These are phyloP conservation scores for Camelus bactrianus DNA, from an alignment of 2,113 vertebrate species.

Conservation along the genomic window DNA sequence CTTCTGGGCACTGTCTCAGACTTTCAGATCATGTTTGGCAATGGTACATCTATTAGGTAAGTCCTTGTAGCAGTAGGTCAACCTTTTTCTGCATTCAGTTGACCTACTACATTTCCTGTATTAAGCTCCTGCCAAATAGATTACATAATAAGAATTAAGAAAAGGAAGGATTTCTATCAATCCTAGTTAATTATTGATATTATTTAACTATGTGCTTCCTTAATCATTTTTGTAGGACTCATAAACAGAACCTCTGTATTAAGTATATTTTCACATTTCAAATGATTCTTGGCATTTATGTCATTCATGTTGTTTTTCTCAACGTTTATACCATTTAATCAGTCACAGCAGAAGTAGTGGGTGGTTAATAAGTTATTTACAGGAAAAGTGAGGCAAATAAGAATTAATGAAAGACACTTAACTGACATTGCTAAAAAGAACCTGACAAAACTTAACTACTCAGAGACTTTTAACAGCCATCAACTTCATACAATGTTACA, in stretches of 20 bases:
- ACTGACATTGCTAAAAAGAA: conserved; percentile 67
- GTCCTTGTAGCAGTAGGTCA: background rate
- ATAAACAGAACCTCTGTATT: conserved; percentile 56
- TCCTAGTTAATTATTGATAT: conserved; percentile 54
- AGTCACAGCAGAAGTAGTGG: conserved; percentile 66
- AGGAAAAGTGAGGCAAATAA: conserved; percentile 73
- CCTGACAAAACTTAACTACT: conserved; percentile 69
- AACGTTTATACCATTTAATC: conserved; percentile 66
- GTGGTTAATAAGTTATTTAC: conserved; percentile 80
- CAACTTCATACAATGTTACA: conserved; percentile 23
- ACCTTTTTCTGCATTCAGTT: background rate
- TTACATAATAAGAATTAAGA: background rate
- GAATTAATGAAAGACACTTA: conserved; percentile 65
- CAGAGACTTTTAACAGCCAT: conserved; percentile 50
- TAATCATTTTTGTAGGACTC: background rate
- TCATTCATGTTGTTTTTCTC: conserved; percentile 74
- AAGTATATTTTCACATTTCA: conserved; percentile 75
- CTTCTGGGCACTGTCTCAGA: background rate
- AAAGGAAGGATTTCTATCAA: conserved; percentile 2
- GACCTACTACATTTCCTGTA: background rate
- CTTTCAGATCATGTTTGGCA: background rate
- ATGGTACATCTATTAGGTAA: background rate
- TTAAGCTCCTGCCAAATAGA: background rate
- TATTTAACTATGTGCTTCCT: conserved; percentile 34
- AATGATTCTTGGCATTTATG: conserved; percentile 72